Evolutionary conservation across 1,140 invertebrate species (phyloP).

Genomic region (Aporrectodea caliginosa): DNA sequence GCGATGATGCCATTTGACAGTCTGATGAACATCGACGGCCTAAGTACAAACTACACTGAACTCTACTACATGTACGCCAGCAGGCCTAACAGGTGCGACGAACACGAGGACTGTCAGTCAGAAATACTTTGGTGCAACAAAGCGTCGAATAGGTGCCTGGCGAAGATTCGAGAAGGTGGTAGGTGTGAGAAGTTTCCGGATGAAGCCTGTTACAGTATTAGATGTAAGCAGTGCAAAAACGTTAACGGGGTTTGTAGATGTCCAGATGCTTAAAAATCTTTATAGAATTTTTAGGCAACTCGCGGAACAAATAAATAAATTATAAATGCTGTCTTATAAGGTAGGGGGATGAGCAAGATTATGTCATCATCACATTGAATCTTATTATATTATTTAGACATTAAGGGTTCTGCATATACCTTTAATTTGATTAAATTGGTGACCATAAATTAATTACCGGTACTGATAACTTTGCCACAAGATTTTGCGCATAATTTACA

Average conservation of each 20-base stretch:
- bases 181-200: neutral
- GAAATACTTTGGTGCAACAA: constrained; percentile 8
- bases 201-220: constrained; percentile 6
- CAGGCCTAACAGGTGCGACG: constrained; percentile 1
- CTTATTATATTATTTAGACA: no score
- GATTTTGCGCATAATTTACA: no score
- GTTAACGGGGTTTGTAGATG: neutral
- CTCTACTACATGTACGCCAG: neutral
- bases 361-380: no score
- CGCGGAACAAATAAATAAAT: no score
- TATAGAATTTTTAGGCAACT: no score
- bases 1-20: neutral
- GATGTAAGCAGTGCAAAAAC: neutral
- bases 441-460: no score
- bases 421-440: no score
- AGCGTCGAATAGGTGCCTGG: neutral
- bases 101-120: neutral
- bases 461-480: no score
- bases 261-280: no score
- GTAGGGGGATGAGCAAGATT: no score
- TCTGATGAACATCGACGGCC: neutral
- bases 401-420: no score
- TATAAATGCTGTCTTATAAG: no score
- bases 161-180: constrained; percentile 6
- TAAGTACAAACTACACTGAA: neutral